Evolutionary conservation across 2,113 vertebrate species (phyloP).

Genomic region (Limanda limanda): DNA sequence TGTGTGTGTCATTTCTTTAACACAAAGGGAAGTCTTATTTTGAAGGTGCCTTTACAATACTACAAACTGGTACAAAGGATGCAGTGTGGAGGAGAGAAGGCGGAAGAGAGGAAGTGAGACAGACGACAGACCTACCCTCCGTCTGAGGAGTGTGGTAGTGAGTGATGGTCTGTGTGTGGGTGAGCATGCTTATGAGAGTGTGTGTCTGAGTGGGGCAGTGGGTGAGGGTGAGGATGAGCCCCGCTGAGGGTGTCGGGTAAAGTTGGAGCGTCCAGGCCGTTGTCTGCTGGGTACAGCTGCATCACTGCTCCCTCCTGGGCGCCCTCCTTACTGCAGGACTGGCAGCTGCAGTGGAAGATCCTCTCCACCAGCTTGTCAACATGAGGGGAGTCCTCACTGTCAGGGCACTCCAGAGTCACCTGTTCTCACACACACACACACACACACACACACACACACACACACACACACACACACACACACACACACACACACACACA

Average conservation of each 20-base stretch:
- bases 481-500: too few species aligned
- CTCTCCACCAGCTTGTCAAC: conserved; percentile 98
- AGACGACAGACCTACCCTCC: conserved; percentile 64
- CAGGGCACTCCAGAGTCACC: conserved; percentile 94
- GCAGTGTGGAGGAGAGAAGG: conserved; percentile 43
- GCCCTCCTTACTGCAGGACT: conserved; percentile 94
- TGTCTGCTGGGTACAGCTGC: conserved; percentile 89
- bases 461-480: too few species aligned
- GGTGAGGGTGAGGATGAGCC: conserved; percentile 59
- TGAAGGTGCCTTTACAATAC: conserved; percentile 75
- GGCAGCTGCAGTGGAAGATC: conserved; percentile 96
- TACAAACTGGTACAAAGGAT: conserved; percentile 60
- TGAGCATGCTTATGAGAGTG: conserved; percentile 67
- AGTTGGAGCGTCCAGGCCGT: conserved; percentile 76
- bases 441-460: not conserved
- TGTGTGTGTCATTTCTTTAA: conserved; percentile 28
- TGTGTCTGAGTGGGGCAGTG: conserved; percentile 64
- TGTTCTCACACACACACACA: conserved; percentile 55
- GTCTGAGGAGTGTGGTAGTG: conserved; percentile 77
- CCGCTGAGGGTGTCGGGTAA: conserved; percentile 68
- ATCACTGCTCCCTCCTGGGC: conserved; percentile 90
- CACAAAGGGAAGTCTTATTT: conserved; percentile 59
- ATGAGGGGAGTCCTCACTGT: conserved; percentile 87
- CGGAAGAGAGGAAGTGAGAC: not conserved
- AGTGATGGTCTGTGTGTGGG: conserved; percentile 66